Base-by-base conservation (phyloP, 1,140 invertebrate genomes). In the Trachymyrmex septentrionalis region DNA sequence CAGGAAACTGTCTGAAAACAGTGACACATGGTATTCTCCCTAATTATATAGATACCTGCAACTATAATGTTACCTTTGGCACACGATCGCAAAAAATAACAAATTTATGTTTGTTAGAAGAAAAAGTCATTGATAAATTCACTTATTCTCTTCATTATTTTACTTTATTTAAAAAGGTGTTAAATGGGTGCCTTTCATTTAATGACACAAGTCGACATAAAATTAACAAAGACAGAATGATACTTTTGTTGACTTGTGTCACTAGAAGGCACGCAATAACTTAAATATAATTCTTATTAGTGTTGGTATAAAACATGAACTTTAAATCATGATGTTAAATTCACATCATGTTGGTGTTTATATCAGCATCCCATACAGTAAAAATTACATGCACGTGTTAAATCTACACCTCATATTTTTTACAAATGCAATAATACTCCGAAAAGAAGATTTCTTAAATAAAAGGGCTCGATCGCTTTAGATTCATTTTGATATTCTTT, bases 41-140 rank as follows among this genome's bases (percentile, higher is more conserved):
- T 87, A 86, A 87, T 87, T 86, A 77, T 86, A 77, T 44, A 44
- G 38, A 0, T 44, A 44, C 0, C 38, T 44, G 38, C 38, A 12
- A n/a, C n/a, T 44, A 44, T 53, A 66, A 59, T 19, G 34, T 61
- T 30, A 21, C 21, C 66, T 34, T 19, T 30, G 14, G n/a, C 19
- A 19, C 30, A 27, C 19, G 14, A 38, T 38, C 21, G 30, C 30
- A 21, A 55, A n/a, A 80, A 55, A 12, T 69, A 24, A 69, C 16
- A 38, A 38, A 55, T 71, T 66, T 24, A 12, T n/a, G 21, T 38
- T 55, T 24, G 7, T n/a, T n/a, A n/a, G n/a, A n/a, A n/a, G n/a
- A n/a, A n/a, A n/a, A n/a, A n/a, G n/a, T 6, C 59, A 5, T 73
- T 3, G 38, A 78, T 34, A 21, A 50, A 34, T 34, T 76, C n/a